Evolutionary conservation across 1,140 invertebrate species (phyloP).

Genomic region (Temnothorax longispinosus): DNA sequence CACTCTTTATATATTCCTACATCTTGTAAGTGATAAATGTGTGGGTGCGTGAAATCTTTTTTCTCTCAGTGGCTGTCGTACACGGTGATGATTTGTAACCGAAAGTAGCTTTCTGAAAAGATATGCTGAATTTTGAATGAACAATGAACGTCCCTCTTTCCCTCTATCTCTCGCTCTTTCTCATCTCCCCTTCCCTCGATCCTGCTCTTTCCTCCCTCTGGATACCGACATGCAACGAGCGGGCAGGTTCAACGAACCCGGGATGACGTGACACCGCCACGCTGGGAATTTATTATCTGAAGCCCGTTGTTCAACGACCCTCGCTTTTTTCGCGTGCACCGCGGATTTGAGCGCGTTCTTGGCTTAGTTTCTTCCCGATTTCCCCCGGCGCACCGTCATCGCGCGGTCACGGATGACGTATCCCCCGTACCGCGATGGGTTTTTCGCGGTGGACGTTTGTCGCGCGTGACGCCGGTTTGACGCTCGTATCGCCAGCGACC

Average conservation of each 20-base stretch:
- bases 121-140: conserved; percentile 21
- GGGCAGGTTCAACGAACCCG: conserved; percentile 74
- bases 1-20: not conserved
- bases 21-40: not conserved
- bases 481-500: conserved; percentile 1
- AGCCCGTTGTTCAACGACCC: conserved; percentile 73
- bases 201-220: conserved; percentile 58
- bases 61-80: not conserved
- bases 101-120: conserved; percentile 2
- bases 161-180: conserved; percentile 31
- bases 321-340: conserved; percentile 60
- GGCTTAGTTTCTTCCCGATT: conserved; percentile 67
- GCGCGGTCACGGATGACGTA: conserved; percentile 52
- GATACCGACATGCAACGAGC: conserved; percentile 60
- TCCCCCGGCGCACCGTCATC: conserved; percentile 19
- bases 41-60: not conserved
- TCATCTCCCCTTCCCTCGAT: conserved; percentile 9
- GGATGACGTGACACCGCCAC: conserved; percentile 78
- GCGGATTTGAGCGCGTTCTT: conserved; percentile 34
- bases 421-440: conserved; percentile 1
- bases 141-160: conserved; percentile 10
- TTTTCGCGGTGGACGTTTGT: conserved; percentile 30
- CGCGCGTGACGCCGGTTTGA: not conserved
- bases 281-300: conserved; percentile 80
- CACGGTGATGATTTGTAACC: not conserved